These are phyloP conservation scores for Actinostola sp. DNA, from an alignment of 92 coral and sea anemone species.

Conservation along the genomic window DNA sequence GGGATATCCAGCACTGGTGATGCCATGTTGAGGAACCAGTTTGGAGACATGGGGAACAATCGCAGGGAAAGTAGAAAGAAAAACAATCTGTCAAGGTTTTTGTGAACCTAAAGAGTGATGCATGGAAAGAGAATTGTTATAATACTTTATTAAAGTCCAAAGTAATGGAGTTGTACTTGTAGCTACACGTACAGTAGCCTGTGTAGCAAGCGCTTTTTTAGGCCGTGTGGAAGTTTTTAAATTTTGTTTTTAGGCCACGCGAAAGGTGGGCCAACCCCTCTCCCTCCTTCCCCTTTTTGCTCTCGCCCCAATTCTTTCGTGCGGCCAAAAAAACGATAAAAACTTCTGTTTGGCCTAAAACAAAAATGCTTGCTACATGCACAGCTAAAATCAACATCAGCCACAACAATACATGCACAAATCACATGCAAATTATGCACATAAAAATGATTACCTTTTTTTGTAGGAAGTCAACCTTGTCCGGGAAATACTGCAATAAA, in stretches of 20 bases:
- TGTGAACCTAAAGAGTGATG: conserved; percentile 68
- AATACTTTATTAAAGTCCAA: neutral
- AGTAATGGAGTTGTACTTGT: no score
- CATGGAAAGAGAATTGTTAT: neutral
- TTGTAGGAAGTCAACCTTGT: conserved; percentile 72
- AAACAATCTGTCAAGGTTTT: conserved; percentile 84
- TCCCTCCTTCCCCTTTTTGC: no score
- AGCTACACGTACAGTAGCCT: no score
- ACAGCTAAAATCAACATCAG: no score
- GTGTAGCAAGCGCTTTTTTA: no score
- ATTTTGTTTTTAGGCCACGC: no score
- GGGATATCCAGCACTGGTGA: conserved; percentile 95
- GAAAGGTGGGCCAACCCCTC: no score
- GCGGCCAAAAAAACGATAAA: no score
- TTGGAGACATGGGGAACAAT: conserved; percentile 97
- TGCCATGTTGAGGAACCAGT: conserved; percentile 99
- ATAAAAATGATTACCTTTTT: conserved; percentile 66
- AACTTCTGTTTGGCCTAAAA: no score
- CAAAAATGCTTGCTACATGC: no score
- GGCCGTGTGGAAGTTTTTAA: no score
- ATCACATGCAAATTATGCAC: neutral
- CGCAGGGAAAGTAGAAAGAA: conserved; percentile 89
- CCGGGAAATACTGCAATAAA: conserved; percentile 81
- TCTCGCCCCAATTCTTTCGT: no score
- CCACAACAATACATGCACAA: neutral